Percentiles rank a stretch among this genome's conserved stretches.
phyloP scores from a whole-genome alignment of 2,888 invertebrate species.

The Cerastoderma edule region DNA sequence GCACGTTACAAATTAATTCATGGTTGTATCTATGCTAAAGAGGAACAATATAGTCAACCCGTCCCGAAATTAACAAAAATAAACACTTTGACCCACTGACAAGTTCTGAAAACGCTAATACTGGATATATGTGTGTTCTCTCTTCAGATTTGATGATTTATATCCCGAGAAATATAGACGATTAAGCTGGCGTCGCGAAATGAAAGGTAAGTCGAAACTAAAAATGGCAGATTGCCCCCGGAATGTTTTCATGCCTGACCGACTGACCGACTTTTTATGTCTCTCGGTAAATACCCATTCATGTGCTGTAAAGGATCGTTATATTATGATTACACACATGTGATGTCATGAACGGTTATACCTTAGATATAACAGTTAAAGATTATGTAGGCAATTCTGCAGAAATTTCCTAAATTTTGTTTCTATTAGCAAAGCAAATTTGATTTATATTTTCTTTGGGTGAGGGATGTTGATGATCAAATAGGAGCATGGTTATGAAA shows the following conservation, averaged over 20 bases:
- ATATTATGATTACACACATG: too few relatives aligned
- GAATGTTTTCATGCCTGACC: slow-evolving; percentile 24
- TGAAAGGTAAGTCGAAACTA: slow-evolving; percentile 17
- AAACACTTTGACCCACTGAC: slow-evolving; percentile 9
- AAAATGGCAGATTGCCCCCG: slow-evolving; percentile 14
- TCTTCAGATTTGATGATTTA: slow-evolving; percentile 17
- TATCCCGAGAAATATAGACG: slow-evolving; percentile 7
- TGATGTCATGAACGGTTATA: too few relatives aligned
- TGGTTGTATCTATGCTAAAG: slow-evolving; percentile 20
- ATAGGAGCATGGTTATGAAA: too few relatives aligned
- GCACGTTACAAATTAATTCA: slow-evolving; percentile 17
- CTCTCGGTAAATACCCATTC: too few relatives aligned
- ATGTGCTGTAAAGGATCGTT: too few relatives aligned
- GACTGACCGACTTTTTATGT: slow-evolving; percentile 25
- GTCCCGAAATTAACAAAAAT: neutral
- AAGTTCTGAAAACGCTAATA: neutral
- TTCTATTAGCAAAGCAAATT: too few relatives aligned
- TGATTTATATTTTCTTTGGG: too few relatives aligned
- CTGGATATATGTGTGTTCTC: slow-evolving; percentile 14
- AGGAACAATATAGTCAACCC: slow-evolving; percentile 9
- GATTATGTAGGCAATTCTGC: too few relatives aligned
- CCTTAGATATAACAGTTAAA: too few relatives aligned
- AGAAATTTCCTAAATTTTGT: too few relatives aligned
- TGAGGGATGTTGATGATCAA: too few relatives aligned
- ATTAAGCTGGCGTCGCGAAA: slow-evolving; percentile 13